Evolutionary conservation across 2,113 vertebrate species (phyloP), one percentile per base, ranked within the genome.

Genomic region (Amphilophus citrinellus): DNA sequence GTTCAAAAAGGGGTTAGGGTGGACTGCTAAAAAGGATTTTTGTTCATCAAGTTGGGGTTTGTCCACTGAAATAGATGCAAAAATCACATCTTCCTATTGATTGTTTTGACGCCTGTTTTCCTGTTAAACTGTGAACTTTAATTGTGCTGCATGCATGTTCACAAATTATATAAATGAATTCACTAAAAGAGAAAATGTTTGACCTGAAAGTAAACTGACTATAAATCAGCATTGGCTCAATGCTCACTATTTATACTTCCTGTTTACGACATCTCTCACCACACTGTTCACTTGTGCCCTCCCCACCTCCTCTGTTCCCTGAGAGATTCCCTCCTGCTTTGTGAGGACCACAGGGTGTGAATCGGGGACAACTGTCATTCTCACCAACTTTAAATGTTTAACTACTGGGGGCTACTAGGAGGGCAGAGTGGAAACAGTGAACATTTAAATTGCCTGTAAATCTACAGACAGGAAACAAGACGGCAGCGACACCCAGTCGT

Each of bases 371-470:
- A 62, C 8, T 50, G 30, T 32, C 62, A 5, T 47, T 86, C 77
- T 42, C 87, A 93, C 59, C 91, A 90, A 60, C 92, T 92, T 0
- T 78, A 77, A 3, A 89, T 91, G 58, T 97, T 96, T 2, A 18
- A 96, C 83, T 86, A 86, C 13, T 66, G 44, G 35, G 32, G 37
- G 56, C 44, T 22, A 37, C 22, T 95, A 95, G 96, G 96, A 95
- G 97, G 84, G 91, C 95, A 96, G 11, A 83, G 77, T 44, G 92
- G 6, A 97, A 13, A 84, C 73, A 81, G 42, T 44, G 39, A 89
- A 88, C 66, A 84, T 82, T 37, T 80, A 76, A 27, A 42, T 86
- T 11, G 14, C 80, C 10, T 62, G 61, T 80, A 75, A 83, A 47
- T 84, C 83, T 59, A 44, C 75, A 20, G 6, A 27, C 87, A 79